A percentile compares a stretch with the other conserved stretches of the same genome.
Conservation (phyloP, 2,797 vertebrate genomes). For the Phylloscopus collybita region DNA sequence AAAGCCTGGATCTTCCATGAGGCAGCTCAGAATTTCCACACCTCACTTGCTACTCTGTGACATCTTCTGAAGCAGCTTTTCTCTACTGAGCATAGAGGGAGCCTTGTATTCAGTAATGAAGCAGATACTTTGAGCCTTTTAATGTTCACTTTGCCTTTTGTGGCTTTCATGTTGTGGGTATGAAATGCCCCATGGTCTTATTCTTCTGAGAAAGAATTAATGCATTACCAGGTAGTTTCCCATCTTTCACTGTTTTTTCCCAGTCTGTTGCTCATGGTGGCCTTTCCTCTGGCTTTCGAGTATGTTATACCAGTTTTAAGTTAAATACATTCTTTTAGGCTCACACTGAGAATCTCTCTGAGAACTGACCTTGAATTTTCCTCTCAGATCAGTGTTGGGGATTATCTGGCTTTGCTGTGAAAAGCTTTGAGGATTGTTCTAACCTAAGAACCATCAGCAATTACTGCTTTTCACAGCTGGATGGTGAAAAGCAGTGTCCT, state of each 20-base stretch:
- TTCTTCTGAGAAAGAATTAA: not conserved
- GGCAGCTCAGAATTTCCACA: not conserved
- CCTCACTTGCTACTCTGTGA: not conserved
- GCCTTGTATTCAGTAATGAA: not conserved
- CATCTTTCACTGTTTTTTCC: not conserved
- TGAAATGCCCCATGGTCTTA: not conserved
- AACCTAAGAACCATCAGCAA: not conserved
- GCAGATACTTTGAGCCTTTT: not conserved
- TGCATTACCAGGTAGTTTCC: not conserved
- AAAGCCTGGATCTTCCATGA: not conserved
- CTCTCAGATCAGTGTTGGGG: not conserved
- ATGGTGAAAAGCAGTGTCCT: not conserved
- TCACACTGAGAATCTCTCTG: not conserved
- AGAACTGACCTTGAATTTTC: not conserved
- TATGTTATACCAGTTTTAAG: not conserved
- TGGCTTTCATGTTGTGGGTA: not conserved
- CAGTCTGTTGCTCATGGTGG: not conserved
- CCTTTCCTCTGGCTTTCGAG: not conserved
- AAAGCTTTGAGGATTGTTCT: constrained; percentile 1
- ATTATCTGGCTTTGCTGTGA: constrained; percentile 44
- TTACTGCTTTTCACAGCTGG: not conserved
- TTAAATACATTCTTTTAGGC: not conserved
- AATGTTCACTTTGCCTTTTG: not conserved
- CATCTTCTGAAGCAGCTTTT: not conserved
- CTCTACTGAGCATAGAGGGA: not conserved